Evolutionary conservation across 2,888 invertebrate species (phyloP).

Genomic region (Apomyelois bistriatella): DNA sequence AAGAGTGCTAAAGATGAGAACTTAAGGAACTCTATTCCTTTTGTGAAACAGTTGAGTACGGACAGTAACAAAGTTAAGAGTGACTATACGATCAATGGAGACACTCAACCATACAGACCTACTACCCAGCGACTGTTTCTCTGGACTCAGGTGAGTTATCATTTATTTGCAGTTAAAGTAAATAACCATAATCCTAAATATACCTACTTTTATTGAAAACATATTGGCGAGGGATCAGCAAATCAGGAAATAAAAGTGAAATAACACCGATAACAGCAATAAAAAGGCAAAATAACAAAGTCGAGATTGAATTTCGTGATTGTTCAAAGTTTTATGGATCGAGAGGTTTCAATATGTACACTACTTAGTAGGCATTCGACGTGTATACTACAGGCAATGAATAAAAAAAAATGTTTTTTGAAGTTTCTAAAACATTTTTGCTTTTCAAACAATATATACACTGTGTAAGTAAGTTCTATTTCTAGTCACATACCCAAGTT

Average conservation of each 20-base stretch:
- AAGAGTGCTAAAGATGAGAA: constrained; percentile 81
- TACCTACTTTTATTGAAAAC: not conserved
- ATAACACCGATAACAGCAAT: constrained; percentile 4
- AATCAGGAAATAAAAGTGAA: constrained; percentile 7
- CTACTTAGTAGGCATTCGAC: not conserved
- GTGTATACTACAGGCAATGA: not conserved
- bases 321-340: constrained; percentile 1
- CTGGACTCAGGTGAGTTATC: constrained; percentile 64
- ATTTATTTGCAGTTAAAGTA: not conserved
- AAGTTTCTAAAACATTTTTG: not conserved
- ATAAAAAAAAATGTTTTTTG: not conserved
- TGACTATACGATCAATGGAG: constrained; percentile 65
- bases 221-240: not conserved
- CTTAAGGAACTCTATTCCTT: constrained; percentile 80
- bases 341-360: not conserved
- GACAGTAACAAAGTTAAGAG: constrained; percentile 79
- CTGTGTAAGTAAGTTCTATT: constrained; percentile 9
- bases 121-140: constrained; percentile 77
- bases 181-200: not conserved
- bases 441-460: not conserved
- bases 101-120: constrained; percentile 65
- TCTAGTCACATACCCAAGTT: constrained; percentile 10
- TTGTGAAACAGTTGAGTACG: constrained; percentile 80
- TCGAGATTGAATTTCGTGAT: not conserved
- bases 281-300: constrained; percentile 5